Evolutionary conservation across 2,113 vertebrate genomes (phyloP), one percentile per base, ranked within the genome.

Genomic region (Triplophysa rosa): DNA sequence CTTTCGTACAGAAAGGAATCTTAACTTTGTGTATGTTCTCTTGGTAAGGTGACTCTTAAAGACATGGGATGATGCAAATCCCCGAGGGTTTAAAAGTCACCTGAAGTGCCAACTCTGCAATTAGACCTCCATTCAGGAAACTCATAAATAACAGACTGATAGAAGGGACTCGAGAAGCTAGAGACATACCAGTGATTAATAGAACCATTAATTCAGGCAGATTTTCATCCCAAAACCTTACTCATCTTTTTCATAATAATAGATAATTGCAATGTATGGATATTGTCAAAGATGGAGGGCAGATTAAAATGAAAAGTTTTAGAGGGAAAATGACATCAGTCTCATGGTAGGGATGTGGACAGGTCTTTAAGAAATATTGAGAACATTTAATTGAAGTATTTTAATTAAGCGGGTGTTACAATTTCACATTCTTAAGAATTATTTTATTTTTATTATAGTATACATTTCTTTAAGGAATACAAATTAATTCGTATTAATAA

Each of bases 181-280:
- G 62, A 81, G 79, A 81, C 79, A 84, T 84, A 79, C 81, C 56
- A 61, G 74, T 84, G 83, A 84, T 84, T 81, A 81, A 84, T 84
- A 81, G 75, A 81, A 77, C 67, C 79, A 81, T 84, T 84, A 69
- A 81, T 81, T 79, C 70, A 79, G 64, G 82, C 77, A 64, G 73
- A 84, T 74, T 84, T 84, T 84, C 67, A 74, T 80, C 76, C 75
- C 80, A 84, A 84, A 84, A 81, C 76, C 83, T 81, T 81, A 79
- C 83, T 84, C 83, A 84, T 84, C 83, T 76, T 81, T 79, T 64
- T 49, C 76, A 78, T 75, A 78, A 84, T 84, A 84, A 81, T 84
- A 70, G 79, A 75, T 81, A 81, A 84, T 81, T 84, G 72, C 79
- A 75, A 79, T 81, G 64, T 84, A 79, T 79, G 75, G 79, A 77